Base-by-base conservation (phyloP, 2,113 vertebrate species). In the Tachysurus fulvidraco region DNA sequence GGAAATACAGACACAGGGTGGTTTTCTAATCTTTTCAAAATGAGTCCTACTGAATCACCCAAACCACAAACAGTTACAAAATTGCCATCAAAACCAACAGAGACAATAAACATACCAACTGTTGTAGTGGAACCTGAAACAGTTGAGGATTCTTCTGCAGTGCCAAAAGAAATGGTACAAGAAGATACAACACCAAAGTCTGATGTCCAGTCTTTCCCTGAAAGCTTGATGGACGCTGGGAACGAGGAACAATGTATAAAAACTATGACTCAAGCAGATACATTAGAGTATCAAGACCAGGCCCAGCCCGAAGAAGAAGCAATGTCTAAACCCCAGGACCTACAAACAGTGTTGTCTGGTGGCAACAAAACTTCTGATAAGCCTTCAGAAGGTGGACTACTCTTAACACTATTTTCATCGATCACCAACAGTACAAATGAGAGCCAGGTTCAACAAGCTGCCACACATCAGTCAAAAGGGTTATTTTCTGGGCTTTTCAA, bases 1-100 rank as follows among this genome's bases (percentile, higher is more conserved):
- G 93, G 88, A 88, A 94, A 95, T 46, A 55, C 90, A 23, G 94
- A 95, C 83, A 95, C 94, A 0, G 94, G 95, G 13, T 96, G 95
- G 95, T 95, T 96, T 91, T 95, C 95, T 60, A 96, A 95, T 85
- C 92, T 96, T 28, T 96, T 96, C 85, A 96, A 95, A 69, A 91
- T 88, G 28, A 25, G 90, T n/a, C 89, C 92, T 90, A 88, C n/a
- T 85, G 94, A 96, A 81, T 87, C 88, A 30, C 7, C 65, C 25
- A 93, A 92, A 81, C 46, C 87, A 46, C 87, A 89, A 36, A 86
- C 77, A 50, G 73, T 13, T 23, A 60, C 59, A 44, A 54, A 83
- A 62, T 14, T 55, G 1, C 83, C 92, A 36, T 88, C 91, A 50
- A 91, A 90, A 52, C 91, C 93, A 50, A 85, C 92, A 46, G 83